Evolutionary conservation across 2,888 invertebrate species (phyloP), one percentile per base, ranked within the genome.

Genomic region (Thalpophila matura): DNA sequence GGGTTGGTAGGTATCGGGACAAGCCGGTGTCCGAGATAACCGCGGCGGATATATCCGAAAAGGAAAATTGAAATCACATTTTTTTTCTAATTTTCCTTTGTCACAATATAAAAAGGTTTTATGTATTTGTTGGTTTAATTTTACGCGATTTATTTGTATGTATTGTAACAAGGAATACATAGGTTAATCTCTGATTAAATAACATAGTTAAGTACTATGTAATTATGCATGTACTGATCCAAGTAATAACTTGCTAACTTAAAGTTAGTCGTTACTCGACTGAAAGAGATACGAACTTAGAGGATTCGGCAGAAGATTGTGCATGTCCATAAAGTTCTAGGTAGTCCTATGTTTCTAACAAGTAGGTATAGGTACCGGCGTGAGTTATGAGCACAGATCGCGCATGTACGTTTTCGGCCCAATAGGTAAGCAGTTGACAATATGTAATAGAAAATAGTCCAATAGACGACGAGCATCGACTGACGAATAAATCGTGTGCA

Each of bases 1-100:
- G 78, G 79, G 75, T 56, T 71, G 46, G 74, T 71, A 72, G 75
- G 76, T 76, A 77, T 68, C 74, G 72, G 56, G 56, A 71, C 58
- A 45, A 40, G 58, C 60, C 59, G 62, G 56, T 55, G 24, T 24
- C 60, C 22, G 46, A 76, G 74, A 71, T 74, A 78, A 71, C 65
- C 42, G 58, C 47, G 31, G 61, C 49, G 65, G 63, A 74, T 71
- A 63, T 70, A 53, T 66, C 57, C 56, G 62, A 68, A 57, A 65
- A 65, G 40, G 58, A 63, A 76, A 60, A 66, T 57, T 71, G 38
- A 62, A 64, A 56, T 53, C 20, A 35, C 60, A 24, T 64, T 68
- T 59, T 57, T 51, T 46, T 38, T 35, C 20, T 50, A n/a, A n/a
- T n/a, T n/a, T n/a, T n/a, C n/a, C n/a, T 55, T 55, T 42, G 10